These are phyloP conservation scores for Centropristis striata DNA, from an alignment of 2,113 vertebrate species.

Conservation along the genomic window DNA sequence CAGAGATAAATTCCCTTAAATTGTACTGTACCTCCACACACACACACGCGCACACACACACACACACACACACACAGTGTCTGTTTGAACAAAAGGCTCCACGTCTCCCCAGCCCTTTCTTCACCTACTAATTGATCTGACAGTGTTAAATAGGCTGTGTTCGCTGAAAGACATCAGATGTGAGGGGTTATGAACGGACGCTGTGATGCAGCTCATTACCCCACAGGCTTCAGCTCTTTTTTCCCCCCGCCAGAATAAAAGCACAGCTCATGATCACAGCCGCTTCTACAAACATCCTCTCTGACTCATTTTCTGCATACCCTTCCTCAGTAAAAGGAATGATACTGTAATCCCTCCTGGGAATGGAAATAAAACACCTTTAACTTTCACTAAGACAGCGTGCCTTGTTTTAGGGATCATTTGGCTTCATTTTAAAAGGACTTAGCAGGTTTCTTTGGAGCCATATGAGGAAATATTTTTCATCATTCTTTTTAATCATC, in stretches of 20 bases:
- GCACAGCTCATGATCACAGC: conserved; percentile 67
- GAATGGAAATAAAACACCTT: conserved; percentile 12
- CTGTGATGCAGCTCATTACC: conserved; percentile 77
- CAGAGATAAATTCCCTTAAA: conserved; percentile 47
- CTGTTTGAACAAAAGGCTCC: conserved; percentile 48
- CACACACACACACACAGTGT: conserved; percentile 7
- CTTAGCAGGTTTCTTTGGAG: conserved; percentile 40
- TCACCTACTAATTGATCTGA: conserved; percentile 73
- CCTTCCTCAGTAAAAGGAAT: conserved; percentile 6
- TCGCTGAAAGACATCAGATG: conserved; percentile 54
- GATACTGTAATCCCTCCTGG: conserved; percentile 17
- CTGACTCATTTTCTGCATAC: conserved; percentile 49
- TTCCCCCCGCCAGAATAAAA: conserved; percentile 45
- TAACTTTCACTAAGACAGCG: conserved; percentile 21
- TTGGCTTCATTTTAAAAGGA: conserved; percentile 45
- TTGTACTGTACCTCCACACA: conserved; percentile 17
- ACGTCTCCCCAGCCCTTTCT: conserved; percentile 50
- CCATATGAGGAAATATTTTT: conserved; percentile 58
- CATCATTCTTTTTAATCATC: conserved; percentile 74
- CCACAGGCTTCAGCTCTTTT: conserved; percentile 44
- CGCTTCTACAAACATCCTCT: conserved; percentile 54
- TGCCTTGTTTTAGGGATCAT: conserved; percentile 31
- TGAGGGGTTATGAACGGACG: conserved; percentile 54
- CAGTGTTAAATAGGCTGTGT: conserved; percentile 67
- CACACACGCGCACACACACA: conserved; percentile 3